Evolutionary conservation across 1,140 invertebrate genomes (phyloP), one percentile per base, ranked within the genome.

Genomic region (Contarinia nasturtii): DNA sequence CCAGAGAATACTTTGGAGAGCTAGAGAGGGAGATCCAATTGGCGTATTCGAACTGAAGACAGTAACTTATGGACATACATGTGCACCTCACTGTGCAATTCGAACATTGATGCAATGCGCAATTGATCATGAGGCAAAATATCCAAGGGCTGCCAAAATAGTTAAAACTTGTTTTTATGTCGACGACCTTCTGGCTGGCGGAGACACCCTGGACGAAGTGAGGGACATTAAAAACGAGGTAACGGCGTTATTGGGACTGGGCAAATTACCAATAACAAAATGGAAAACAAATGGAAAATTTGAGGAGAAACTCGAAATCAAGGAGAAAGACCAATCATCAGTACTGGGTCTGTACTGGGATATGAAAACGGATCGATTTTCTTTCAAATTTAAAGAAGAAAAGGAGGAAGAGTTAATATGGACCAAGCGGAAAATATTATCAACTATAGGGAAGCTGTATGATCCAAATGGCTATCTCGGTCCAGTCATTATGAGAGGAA

Each of bases 1-100:
- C 46, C 62, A 65, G 48, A 47, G 58, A 45, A 58, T 67, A 20
- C 19, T 66, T 1, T 66, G 66, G 60, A 42, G 56, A 41, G 34
- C 33, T 4, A 43, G 50, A 38, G 1, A 17, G 14, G 14, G 42
- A 1, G n/a, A 58, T 27, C 10, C 50, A 2, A 42, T 67, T 0
- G 33, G 51, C 15, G 51, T 55, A 33, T 67, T 55, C 48, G 18
- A 44, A 40, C 48, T 62, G 18, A 49, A 37, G 8, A 63, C 59
- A 7, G 51, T 65, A 1, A 62, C 57, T 2, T 66, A 56, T 49
- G 63, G 61, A 7, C 58, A 54, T n/a, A 52, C 56, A 45, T 49
- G 56, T 7, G 55, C 59, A 11, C 56, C 61, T 2, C 60, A 50
- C 50, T 49, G 63, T 1, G 61, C 63, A 11, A 57, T 57, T 14